Conservation (phyloP, 2,888 invertebrate species). For the Metopia argyrocephala region DNA sequence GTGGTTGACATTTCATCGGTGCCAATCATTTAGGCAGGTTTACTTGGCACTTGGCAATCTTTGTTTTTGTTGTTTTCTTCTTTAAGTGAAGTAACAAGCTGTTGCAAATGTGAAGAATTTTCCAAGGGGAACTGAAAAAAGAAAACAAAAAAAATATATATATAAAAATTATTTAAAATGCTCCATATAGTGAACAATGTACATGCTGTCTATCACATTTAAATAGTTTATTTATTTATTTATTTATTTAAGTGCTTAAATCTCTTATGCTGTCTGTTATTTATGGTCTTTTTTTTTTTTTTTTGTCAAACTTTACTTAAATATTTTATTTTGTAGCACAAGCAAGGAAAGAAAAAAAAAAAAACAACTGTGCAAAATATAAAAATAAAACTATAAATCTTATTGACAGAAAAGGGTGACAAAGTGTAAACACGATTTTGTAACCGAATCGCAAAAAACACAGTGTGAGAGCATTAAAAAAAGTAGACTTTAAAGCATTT, state of each 20-base stretch:
- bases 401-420: constrained; percentile 76
- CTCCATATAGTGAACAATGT: constrained; percentile 31
- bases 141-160: not conserved
- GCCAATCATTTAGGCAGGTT: constrained; percentile 74
- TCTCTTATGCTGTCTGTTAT: constrained; percentile 42
- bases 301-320: constrained; percentile 19
- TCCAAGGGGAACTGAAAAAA: not conserved
- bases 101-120: constrained; percentile 7
- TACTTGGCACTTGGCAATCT: not conserved
- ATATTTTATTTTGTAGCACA: constrained; percentile 29
- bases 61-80: not conserved
- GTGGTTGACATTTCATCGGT: constrained; percentile 78
- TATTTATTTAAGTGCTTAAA: constrained; percentile 26
- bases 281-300: constrained; percentile 7
- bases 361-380: constrained; percentile 20
- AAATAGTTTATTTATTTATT: constrained; percentile 5
- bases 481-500: constrained; percentile 29
- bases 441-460: constrained; percentile 63
- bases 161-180: not conserved
- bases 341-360: not conserved
- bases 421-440: constrained; percentile 77
- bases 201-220: constrained; percentile 34
- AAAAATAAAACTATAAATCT: constrained; percentile 70
- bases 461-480: constrained; percentile 11
- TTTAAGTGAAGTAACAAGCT: not conserved